These are phyloP conservation scores for Bucco capensis DNA, from an alignment of 2,113 vertebrate genomes.

Conservation along the genomic window DNA sequence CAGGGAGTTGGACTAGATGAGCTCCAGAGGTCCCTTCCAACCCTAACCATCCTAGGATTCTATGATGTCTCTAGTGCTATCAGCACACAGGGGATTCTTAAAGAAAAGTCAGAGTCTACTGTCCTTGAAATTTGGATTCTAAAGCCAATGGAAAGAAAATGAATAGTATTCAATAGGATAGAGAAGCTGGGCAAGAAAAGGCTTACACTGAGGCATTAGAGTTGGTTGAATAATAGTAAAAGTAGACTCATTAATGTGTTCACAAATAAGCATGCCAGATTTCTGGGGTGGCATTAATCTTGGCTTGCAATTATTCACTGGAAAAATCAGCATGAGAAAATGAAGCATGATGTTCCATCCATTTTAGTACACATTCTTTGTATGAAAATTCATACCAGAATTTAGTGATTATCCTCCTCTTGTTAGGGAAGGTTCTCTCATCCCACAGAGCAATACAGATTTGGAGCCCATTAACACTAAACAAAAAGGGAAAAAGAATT, in stretches of 20 bases:
- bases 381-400: not conserved
- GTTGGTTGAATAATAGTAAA: constrained; percentile 13
- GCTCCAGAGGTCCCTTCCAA: too few relatives aligned
- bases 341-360: constrained; percentile 9
- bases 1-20: too few relatives aligned
- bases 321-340: constrained; percentile 47
- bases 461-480: not conserved
- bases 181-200: not conserved
- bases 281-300: constrained; percentile 49
- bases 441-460: not conserved
- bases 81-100: not conserved
- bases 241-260: constrained; percentile 3
- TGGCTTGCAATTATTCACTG: constrained; percentile 43
- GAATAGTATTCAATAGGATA: not conserved
- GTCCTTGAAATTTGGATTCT: not conserved
- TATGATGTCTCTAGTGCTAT: not conserved
- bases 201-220: not conserved
- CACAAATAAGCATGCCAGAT: constrained; percentile 29
- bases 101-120: not conserved
- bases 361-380: constrained; percentile 13
- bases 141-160: not conserved
- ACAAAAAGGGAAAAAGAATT: not conserved
- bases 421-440: not conserved
- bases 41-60: too few relatives aligned
- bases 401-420: not conserved